Conservation (phyloP, 1,140 invertebrate species). For the Drosophila simulans region DNA sequence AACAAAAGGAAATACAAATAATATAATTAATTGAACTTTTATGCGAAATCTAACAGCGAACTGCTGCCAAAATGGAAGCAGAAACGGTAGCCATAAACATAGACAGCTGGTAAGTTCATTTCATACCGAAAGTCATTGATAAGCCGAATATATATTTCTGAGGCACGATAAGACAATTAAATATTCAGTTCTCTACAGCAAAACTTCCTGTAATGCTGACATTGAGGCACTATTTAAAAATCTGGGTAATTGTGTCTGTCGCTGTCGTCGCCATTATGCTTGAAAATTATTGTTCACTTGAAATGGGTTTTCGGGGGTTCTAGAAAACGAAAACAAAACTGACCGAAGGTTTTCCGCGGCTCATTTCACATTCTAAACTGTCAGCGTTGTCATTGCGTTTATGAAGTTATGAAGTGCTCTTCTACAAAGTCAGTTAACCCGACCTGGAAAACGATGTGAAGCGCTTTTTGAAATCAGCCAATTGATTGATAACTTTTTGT, state of each 20-base stretch:
- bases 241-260: slow-evolving; percentile 75
- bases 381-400: slow-evolving; percentile 34
- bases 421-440: slow-evolving; percentile 6
- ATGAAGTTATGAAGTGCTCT: slow-evolving; percentile 45
- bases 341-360: slow-evolving; percentile 58
- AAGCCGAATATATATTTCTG: slow-evolving; percentile 32
- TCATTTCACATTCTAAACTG: slow-evolving; percentile 70
- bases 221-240: slow-evolving; percentile 64
- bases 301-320: slow-evolving; percentile 56
- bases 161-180: slow-evolving; percentile 48
- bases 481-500: slow-evolving; percentile 44
- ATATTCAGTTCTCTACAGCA: neutral
- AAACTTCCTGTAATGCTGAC: slow-evolving; percentile 65
- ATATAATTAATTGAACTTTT: slow-evolving; percentile 68
- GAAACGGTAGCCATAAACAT: slow-evolving; percentile 39
- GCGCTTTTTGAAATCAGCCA: slow-evolving; percentile 2
- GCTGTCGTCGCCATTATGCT: slow-evolving; percentile 31
- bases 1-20: slow-evolving; percentile 38
- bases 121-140: slow-evolving; percentile 44
- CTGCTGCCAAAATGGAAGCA: slow-evolving; percentile 8
- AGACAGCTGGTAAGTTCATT: slow-evolving; percentile 42
- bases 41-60: slow-evolving; percentile 57
- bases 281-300: slow-evolving; percentile 65
- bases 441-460: slow-evolving; percentile 19
- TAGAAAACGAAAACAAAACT: slow-evolving; percentile 52